Percentiles rank a stretch among this genome's conserved stretches.
These are phyloP conservation scores for Schlechtendalia chinensis DNA, from an alignment of 1,140 invertebrate species.

Conservation along the genomic window DNA sequence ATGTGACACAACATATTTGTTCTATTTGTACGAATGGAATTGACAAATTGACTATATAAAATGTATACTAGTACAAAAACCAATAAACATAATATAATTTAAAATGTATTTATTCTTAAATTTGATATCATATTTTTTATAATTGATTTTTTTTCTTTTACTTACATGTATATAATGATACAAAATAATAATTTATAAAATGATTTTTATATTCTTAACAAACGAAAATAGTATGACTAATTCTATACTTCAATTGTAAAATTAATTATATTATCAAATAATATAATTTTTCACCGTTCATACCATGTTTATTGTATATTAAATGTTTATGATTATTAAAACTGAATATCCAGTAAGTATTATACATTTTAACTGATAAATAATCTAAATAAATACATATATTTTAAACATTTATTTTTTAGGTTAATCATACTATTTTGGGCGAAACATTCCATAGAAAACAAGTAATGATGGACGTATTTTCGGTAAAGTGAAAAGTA, in stretches of 20 bases:
- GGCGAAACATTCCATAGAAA: background rate
- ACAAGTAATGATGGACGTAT: background rate
- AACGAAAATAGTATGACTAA: background rate
- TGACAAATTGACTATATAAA: background rate
- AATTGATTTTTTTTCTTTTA: background rate
- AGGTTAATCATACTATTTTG: background rate
- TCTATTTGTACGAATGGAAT: background rate
- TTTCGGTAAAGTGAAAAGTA: background rate
- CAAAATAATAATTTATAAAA: background rate
- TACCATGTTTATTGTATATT: conserved; percentile 13
- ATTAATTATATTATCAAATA: too few relatives aligned
- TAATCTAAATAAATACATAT: background rate
- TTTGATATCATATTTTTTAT: background rate
- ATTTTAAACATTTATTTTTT: background rate
- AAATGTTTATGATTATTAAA: background rate
- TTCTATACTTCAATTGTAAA: background rate
- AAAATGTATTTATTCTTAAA: background rate
- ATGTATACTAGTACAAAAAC: background rate
- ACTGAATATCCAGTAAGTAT: background rate
- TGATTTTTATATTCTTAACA: background rate
- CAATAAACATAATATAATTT: background rate
- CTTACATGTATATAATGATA: background rate
- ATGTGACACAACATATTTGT: background rate
- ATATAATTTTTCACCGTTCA: background rate
- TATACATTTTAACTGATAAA: background rate